A percentile compares a stretch with the other conserved stretches of the same genome.
Evolutionary conservation across 2,888 invertebrate species (phyloP).

Genomic region (Ptychoptera contaminata): DNA sequence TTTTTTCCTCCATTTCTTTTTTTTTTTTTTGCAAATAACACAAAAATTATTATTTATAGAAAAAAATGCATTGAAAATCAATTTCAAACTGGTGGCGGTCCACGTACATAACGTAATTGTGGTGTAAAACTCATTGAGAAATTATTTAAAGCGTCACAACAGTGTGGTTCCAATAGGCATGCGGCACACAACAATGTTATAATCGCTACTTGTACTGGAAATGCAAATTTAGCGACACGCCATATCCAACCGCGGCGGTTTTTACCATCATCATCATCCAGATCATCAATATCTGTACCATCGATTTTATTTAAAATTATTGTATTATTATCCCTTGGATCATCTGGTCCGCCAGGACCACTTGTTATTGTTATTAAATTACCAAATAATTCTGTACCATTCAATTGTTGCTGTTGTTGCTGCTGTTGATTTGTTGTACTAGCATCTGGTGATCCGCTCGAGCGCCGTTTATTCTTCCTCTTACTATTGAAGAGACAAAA

Average conservation of each 20-base stretch:
- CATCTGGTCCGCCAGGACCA: slow-evolving; percentile 18
- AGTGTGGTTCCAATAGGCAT: slow-evolving; percentile 54
- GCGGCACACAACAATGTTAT: slow-evolving; percentile 53
- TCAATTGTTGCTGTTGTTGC: slow-evolving; percentile 4
- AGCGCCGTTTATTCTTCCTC: slow-evolving; percentile 3
- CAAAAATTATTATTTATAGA: too few species aligned
- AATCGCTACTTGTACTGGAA: slow-evolving; percentile 54
- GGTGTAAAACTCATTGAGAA: slow-evolving; percentile 55
- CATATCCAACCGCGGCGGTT: slow-evolving; percentile 35
- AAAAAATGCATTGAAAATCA: too few species aligned
- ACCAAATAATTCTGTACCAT: neutral
- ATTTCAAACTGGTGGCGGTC: slow-evolving; percentile 59
- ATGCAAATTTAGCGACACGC: slow-evolving; percentile 49
- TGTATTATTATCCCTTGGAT: slow-evolving; percentile 15
- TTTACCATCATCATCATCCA: slow-evolving; percentile 14
- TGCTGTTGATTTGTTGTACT: neutral
- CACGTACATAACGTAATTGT: slow-evolving; percentile 56
- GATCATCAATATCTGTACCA: slow-evolving; percentile 13
- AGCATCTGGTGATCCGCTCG: neutral
- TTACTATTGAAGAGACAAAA: neutral
- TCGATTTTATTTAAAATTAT: slow-evolving; percentile 11
- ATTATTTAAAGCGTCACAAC: slow-evolving; percentile 59
- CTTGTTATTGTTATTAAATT: slow-evolving; percentile 11
- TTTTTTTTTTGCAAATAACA: too few species aligned
- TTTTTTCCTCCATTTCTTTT: too few species aligned